Conservation (phyloP, 2,797 vertebrate genomes). For the Mormyrus hasselquistii region DNA sequence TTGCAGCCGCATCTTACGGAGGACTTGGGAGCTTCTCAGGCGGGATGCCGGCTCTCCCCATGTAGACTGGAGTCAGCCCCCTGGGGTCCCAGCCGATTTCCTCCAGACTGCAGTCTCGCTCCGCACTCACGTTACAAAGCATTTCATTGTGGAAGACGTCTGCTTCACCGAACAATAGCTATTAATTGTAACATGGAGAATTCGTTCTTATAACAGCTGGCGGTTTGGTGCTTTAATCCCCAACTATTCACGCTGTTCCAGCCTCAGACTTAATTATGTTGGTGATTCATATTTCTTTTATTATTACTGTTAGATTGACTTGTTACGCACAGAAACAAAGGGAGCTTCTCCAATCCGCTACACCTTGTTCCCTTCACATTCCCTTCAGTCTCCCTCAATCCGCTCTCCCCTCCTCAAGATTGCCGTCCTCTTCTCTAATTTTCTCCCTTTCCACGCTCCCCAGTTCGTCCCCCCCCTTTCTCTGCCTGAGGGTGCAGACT, state of each 20-base stretch:
- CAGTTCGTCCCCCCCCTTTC: conserved; percentile 12
- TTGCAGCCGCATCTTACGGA: conserved; percentile 27
- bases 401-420: conserved; percentile 41
- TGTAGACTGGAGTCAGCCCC: background rate
- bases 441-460: background rate
- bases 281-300: conserved; percentile 64
- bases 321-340: conserved; percentile 63
- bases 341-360: conserved; percentile 40
- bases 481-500: conserved; percentile 18
- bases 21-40: conserved; percentile 24
- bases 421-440: conserved; percentile 35
- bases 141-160: conserved; percentile 28
- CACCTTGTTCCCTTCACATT: conserved; percentile 26
- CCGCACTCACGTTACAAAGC: background rate
- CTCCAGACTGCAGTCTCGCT: conserved; percentile 23
- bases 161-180: conserved; percentile 33
- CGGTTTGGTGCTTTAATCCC: conserved; percentile 44
- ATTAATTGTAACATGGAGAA: conserved; percentile 40
- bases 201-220: conserved; percentile 35
- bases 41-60: conserved; percentile 8
- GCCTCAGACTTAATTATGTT: conserved; percentile 61
- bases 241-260: conserved; percentile 49
- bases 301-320: conserved; percentile 67
- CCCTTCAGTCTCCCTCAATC: conserved; percentile 21
- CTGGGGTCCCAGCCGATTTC: conserved; percentile 26